phyloP scores from a whole-genome alignment of 2,797 vertebrate genomes.

The Chanos chanos region DNA sequence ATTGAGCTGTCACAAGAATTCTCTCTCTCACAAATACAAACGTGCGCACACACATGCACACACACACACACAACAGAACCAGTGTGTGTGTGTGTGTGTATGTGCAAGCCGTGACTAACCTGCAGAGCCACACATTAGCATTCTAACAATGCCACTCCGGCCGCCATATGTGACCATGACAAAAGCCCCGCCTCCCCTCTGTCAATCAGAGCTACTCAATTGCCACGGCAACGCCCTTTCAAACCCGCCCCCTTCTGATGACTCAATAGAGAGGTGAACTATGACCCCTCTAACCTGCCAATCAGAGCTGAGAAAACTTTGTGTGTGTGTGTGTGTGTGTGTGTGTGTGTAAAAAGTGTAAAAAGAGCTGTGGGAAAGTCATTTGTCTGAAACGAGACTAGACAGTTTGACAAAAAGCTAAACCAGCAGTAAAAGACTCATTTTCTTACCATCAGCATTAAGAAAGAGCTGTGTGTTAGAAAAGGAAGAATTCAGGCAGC shows the following conservation, averaged over 20 bases:
- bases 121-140: conserved; percentile 54
- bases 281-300: conserved; percentile 53
- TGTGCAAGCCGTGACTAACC: conserved; percentile 47
- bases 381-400: conserved; percentile 35
- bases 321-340: conserved; percentile 17
- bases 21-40: conserved; percentile 4
- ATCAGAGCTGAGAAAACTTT: conserved; percentile 31
- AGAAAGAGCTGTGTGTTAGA: too few relatives aligned
- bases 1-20: conserved; percentile 36
- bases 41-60: neutral
- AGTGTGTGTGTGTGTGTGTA: conserved; percentile 28
- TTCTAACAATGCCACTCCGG: conserved; percentile 57
- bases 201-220: conserved; percentile 61
- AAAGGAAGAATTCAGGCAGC: too few relatives aligned
- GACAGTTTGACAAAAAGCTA: conserved; percentile 31
- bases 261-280: conserved; percentile 70
- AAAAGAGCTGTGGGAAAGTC: conserved; percentile 43
- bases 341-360: conserved; percentile 10
- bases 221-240: conserved; percentile 46
- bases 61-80: conserved; percentile 25
- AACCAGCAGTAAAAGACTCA: conserved; percentile 21
- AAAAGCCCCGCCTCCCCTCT: conserved; percentile 50
- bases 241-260: conserved; percentile 60
- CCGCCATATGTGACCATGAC: conserved; percentile 49
- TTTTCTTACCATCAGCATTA: too few relatives aligned